Evolutionary conservation across 2,888 invertebrate species (phyloP).

Genomic region (Paralinhomoeus sp.): DNA sequence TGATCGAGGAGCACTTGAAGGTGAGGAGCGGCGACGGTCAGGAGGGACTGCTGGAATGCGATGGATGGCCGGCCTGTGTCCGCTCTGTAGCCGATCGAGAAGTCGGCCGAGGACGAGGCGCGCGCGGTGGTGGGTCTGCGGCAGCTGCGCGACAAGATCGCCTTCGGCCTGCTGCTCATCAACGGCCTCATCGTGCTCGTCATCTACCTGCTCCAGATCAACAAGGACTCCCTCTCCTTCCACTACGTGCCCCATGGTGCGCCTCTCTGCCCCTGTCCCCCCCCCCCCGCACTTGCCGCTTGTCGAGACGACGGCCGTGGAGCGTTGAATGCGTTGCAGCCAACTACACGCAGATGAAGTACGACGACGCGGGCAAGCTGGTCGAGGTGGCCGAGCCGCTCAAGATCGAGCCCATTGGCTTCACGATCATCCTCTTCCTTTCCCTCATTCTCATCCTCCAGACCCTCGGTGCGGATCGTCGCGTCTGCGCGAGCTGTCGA

Average conservation of each 20-base stretch:
- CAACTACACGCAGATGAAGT: slow-evolving; percentile 6
- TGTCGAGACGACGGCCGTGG: too few species aligned
- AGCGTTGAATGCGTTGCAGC: slow-evolving; percentile 4
- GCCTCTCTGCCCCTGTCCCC: too few species aligned
- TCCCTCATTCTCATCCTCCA: slow-evolving; percentile 18
- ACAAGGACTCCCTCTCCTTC: slow-evolving; percentile 80
- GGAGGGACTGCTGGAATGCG: too few species aligned
- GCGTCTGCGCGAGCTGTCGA: too few species aligned
- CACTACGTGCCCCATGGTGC: slow-evolving; percentile 41
- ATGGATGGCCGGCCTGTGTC: too few species aligned
- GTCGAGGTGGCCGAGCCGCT: slow-evolving; percentile 45
- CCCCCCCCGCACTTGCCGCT: too few species aligned
- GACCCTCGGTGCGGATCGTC: slow-evolving; percentile 11
- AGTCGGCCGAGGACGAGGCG: slow-evolving; percentile 13
- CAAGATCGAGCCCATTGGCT: slow-evolving; percentile 76
- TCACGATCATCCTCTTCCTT: slow-evolving; percentile 24
- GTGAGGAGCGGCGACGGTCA: too few species aligned
- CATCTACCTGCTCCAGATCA: slow-evolving; percentile 89
- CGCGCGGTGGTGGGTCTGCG: slow-evolving; percentile 43
- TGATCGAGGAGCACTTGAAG: slow-evolving; percentile 22
- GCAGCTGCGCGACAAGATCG: slow-evolving; percentile 66
- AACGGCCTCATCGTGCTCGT: slow-evolving; percentile 94
- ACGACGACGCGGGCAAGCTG: slow-evolving; percentile 5
- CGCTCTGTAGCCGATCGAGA: slow-evolving; percentile 14
- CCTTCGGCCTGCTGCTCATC: slow-evolving; percentile 89